Evolutionary conservation across 2,113 vertebrate species (phyloP).

Genomic region (Recurvirostra avosetta): DNA sequence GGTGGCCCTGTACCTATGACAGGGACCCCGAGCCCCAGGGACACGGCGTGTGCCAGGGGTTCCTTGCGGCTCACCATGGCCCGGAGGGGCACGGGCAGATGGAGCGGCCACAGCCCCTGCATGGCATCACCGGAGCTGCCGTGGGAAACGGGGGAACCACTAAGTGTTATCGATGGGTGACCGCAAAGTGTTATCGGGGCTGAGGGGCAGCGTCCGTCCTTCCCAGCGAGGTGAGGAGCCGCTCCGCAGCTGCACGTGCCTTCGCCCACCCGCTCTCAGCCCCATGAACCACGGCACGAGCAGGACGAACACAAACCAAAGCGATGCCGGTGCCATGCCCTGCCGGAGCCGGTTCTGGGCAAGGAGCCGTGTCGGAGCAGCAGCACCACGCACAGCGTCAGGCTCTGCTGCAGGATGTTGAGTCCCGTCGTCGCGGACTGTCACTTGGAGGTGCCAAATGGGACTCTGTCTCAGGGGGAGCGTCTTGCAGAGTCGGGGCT

Average conservation of each 20-base stretch:
- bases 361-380: fast-evolving
- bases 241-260: fast-evolving
- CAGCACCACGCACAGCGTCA: fast-evolving
- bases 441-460: background rate
- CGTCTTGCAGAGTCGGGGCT: background rate
- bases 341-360: background rate
- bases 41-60: fast-evolving
- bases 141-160: fast-evolving
- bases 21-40: background rate
- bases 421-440: fast-evolving
- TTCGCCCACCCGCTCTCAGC: fast-evolving
- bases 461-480: background rate
- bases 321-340: fast-evolving
- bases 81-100: background rate
- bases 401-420: background rate
- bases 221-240: fast-evolving
- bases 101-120: fast-evolving
- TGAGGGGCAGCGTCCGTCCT: background rate
- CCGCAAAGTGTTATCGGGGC: fast-evolving
- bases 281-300: fast-evolving
- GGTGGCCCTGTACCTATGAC: slow-evolving; percentile 67
- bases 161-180: background rate
- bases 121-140: background rate
- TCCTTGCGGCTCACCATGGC: background rate
- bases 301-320: background rate